phyloP scores from a whole-genome alignment of 1,140 invertebrate species.

The Bombyx mandarina region DNA sequence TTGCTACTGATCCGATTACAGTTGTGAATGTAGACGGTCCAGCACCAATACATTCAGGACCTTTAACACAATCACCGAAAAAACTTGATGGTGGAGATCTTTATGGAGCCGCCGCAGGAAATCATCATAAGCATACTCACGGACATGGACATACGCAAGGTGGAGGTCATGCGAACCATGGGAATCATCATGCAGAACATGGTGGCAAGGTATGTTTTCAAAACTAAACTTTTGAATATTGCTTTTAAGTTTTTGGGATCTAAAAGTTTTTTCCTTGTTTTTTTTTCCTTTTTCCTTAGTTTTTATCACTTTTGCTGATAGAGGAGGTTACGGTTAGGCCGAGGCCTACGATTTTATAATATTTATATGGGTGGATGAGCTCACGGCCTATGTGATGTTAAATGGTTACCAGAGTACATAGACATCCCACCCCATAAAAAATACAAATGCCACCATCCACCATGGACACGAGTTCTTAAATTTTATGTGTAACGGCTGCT shows the following conservation, averaged over 20 bases:
- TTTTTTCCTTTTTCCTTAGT: no score
- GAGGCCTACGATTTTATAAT: no score
- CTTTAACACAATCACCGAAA: slow-evolving; percentile 11
- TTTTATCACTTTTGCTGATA: no score
- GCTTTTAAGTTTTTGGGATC: background rate
- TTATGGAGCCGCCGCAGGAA: slow-evolving; percentile 28
- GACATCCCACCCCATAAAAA: no score
- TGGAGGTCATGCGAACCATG: slow-evolving; percentile 35
- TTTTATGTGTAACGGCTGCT: no score
- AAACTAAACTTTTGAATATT: background rate
- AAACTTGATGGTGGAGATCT: slow-evolving; percentile 24
- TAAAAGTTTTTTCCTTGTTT: background rate
- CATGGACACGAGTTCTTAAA: no score
- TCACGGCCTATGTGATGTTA: no score
- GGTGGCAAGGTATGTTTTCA: slow-evolving; percentile 39
- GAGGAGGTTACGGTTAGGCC: no score
- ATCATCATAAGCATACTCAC: slow-evolving; percentile 31
- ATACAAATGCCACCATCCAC: no score
- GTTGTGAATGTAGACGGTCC: slow-evolving; percentile 10
- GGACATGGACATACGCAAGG: slow-evolving; percentile 24
- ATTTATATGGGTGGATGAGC: no score
- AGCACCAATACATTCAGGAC: slow-evolving; percentile 8
- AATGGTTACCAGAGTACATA: no score
- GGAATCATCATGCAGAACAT: slow-evolving; percentile 24
- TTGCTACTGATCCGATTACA: slow-evolving; percentile 9